Evolutionary conservation across 1,140 invertebrate species (phyloP), one percentile per base, ranked within the genome.

Genomic region (Oryzaephilus surinamensis): DNA sequence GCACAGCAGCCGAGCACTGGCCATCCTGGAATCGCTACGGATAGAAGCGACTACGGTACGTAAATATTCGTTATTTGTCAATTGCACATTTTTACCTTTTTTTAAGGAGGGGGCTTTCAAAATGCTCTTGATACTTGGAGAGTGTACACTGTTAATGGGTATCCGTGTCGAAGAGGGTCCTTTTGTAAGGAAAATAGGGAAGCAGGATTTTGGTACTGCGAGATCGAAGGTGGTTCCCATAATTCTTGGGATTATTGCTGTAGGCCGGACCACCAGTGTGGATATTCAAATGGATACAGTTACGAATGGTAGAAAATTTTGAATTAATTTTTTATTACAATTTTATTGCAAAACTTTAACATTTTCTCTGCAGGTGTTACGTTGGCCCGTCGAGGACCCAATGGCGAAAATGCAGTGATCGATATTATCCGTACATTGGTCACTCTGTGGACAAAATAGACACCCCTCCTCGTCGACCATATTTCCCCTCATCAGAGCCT

Each of bases 221-320:
- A 84, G 48, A 70, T 79, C 1, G 82, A 85, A 45, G 78, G 74
- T 10, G 69, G 72, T 2, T 76, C 78, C 48, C 58, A 70, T 2
- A 76, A 76, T 46, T 66, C 73, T 20, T 86, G 82, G 83, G 82
- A 86, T 55, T 87, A 85, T 50, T 87, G 83, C 48, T 87, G 83
- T 52, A 70, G 78, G 32, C 78, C 81, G n/a, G 73, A 72, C 32
- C 81, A 85, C 57, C 73, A 76, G 12, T 87, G 84, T 55, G 84
- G 83, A n/a, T 84, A 78, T 54, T 84, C 81, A 16, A 72, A 78
- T 53, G 83, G 82, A 36, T 82, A 76, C 50, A 66, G 70, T 40
- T 84, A 84, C 59, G 79, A 79, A 33, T 86, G 82, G 81, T 82
- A 62, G 62, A n/a, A n/a, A n/a, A n/a, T n/a, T n/a, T n/a, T n/a